A percentile compares a stretch with the other conserved stretches of the same genome.
These are phyloP conservation scores for Bombus waltoni DNA, from an alignment of 1,140 invertebrate species.

Conservation along the genomic window DNA sequence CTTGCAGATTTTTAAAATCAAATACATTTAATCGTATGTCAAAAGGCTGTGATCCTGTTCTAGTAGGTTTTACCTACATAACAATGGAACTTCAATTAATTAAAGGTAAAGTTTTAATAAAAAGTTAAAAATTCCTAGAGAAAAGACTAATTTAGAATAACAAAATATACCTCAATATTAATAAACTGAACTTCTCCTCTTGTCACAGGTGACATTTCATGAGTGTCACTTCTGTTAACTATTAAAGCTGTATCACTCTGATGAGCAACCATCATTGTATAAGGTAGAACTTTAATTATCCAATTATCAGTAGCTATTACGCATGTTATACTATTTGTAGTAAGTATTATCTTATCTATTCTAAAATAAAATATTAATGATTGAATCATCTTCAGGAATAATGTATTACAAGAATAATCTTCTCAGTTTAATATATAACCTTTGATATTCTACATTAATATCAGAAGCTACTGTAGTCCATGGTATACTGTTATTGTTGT, in stretches of 20 bases:
- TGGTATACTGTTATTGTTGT: slow-evolving; percentile 77
- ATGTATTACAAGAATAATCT: not conserved
- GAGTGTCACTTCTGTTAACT: slow-evolving; percentile 89
- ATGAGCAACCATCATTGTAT: slow-evolving; percentile 89
- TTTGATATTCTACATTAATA: slow-evolving; percentile 91
- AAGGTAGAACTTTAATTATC: slow-evolving; percentile 93
- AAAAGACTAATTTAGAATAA: not conserved
- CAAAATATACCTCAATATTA: slow-evolving; percentile 86
- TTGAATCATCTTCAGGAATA: slow-evolving; percentile 9
- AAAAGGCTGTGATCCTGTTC: slow-evolving; percentile 84
- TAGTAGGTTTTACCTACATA: slow-evolving; percentile 85
- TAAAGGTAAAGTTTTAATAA: not conserved
- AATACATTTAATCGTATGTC: slow-evolving; percentile 89
- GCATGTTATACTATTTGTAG: slow-evolving; percentile 87
- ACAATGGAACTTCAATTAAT: not conserved
- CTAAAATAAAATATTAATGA: slow-evolving; percentile 80
- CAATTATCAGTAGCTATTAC: slow-evolving; percentile 93
- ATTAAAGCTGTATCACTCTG: slow-evolving; percentile 90
- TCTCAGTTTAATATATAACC: slow-evolving; percentile 77
- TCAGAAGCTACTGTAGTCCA: slow-evolving; percentile 88
- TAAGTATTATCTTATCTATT: slow-evolving; percentile 89
- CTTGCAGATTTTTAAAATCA: slow-evolving; percentile 91
- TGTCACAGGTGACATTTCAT: slow-evolving; percentile 86
- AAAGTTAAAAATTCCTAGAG: not conserved
- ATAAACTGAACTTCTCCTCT: slow-evolving; percentile 89